Evolutionary conservation across 2,113 vertebrate species (phyloP).

Genomic region (Podarcis cretensis): DNA sequence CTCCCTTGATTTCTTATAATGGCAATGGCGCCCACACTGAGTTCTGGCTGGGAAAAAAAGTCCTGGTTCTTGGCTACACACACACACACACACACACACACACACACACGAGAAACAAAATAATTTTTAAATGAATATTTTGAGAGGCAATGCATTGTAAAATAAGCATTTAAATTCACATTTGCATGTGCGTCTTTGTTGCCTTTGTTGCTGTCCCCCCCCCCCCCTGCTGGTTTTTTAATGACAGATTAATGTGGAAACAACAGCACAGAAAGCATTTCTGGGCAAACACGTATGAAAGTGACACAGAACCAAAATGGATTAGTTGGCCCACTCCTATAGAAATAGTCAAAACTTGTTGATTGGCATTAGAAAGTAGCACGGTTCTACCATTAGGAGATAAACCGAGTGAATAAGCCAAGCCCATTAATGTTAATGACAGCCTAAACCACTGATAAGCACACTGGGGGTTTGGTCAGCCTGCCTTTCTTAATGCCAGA

Average conservation of each 20-base stretch:
- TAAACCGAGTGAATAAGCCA: not conserved
- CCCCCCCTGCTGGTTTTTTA: not conserved
- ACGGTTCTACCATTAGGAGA: conserved; percentile 28
- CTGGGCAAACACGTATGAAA: not conserved
- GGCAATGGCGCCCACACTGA: no score
- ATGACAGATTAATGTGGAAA: not conserved
- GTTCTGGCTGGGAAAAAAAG: no score
- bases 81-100: no score
- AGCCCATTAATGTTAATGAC: not conserved
- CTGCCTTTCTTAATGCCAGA: not conserved
- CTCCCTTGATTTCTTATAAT: no score
- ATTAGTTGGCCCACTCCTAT: not conserved
- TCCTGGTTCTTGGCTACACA: no score
- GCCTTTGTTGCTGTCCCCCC: no score
- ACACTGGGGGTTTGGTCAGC: not conserved
- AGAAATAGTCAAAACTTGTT: not conserved
- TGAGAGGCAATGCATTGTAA: not conserved
- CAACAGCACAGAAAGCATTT: not conserved
- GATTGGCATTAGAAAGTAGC: not conserved
- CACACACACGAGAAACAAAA: no score
- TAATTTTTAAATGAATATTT: not conserved
- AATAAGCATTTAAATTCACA: not conserved
- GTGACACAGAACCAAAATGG: not conserved
- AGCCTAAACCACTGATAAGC: conserved; percentile 26
- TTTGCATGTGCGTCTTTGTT: not conserved